Conservation (phyloP, 2,888 invertebrate genomes). For the Nephrotoma guestfalica region DNA sequence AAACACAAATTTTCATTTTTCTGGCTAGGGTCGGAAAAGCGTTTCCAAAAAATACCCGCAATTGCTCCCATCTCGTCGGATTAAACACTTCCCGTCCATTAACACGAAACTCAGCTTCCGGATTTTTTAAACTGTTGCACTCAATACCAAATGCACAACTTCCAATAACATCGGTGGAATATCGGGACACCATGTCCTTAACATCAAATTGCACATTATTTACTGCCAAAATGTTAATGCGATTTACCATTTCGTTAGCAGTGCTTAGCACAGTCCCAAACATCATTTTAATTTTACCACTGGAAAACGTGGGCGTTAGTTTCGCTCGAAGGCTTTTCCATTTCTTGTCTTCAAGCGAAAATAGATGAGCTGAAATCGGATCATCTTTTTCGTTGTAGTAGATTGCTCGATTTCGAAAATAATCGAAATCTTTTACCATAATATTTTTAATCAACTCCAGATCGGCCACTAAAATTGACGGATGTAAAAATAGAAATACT, state of each 20-base stretch:
- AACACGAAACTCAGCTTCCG: conserved; percentile 24
- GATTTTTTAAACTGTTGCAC: conserved; percentile 19
- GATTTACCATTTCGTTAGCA: conserved; percentile 17
- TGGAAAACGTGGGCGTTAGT: conserved; percentile 34
- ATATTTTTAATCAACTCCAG: conserved; percentile 23
- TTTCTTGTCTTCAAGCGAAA: conserved; percentile 26
- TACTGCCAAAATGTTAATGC: conserved; percentile 15
- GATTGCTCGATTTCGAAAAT: conserved; percentile 26
- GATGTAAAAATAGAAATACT: conserved; percentile 20
- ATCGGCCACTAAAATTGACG: conserved; percentile 17
- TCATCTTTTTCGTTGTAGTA: conserved; percentile 23
- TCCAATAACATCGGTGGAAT: conserved; percentile 36
- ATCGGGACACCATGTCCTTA: conserved; percentile 31
- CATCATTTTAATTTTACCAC: conserved; percentile 36
- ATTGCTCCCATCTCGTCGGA: conserved; percentile 6
- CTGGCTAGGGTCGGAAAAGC: conserved; percentile 18
- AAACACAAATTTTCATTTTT: conserved; percentile 16
- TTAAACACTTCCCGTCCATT: conserved; percentile 18
- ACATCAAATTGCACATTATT: conserved; percentile 24
- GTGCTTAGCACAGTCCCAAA: conserved; percentile 25
- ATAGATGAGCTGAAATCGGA: conserved; percentile 24
- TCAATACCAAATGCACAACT: conserved; percentile 35
- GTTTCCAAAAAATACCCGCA: conserved; percentile 14
- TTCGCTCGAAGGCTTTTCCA: conserved; percentile 34
- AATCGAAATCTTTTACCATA: conserved; percentile 26